Evolutionary conservation across 2,888 invertebrate genomes (phyloP).

Genomic region (Lasioglossum pauxillum): DNA sequence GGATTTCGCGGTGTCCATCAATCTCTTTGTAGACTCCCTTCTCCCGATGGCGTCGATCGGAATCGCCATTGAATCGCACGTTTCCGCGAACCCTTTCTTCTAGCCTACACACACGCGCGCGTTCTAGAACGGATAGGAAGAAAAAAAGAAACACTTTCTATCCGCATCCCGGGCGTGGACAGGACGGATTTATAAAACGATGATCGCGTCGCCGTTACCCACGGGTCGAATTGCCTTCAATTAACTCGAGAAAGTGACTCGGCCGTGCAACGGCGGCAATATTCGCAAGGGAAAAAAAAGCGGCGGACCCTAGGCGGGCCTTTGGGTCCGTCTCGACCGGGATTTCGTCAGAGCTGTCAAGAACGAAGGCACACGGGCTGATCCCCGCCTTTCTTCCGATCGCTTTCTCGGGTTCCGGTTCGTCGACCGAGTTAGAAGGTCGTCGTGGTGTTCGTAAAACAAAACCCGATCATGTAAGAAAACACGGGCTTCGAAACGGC

Average conservation of each 20-base stretch:
- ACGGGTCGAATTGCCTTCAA: constrained; percentile 62
- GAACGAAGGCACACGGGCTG: not conserved
- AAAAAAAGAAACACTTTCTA: constrained; percentile 58
- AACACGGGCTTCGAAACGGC: not conserved
- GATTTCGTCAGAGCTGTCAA: constrained; percentile 27
- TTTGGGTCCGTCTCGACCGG: not conserved
- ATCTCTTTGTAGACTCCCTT: constrained; percentile 59
- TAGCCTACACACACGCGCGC: not conserved
- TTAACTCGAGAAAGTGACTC: constrained; percentile 70
- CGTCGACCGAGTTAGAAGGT: not conserved
- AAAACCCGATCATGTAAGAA: not conserved
- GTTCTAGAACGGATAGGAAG: constrained; percentile 12
- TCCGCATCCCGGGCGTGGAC: constrained; percentile 69
- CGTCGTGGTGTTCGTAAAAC: not conserved
- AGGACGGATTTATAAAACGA: constrained; percentile 63
- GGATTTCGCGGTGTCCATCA: constrained; percentile 61
- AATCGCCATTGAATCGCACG: constrained; percentile 50
- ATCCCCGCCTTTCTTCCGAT: not conserved
- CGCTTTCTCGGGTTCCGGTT: constrained; percentile 12
- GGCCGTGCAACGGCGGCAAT: constrained; percentile 13
- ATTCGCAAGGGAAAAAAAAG: constrained; percentile 13
- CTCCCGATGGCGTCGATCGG: constrained; percentile 34
- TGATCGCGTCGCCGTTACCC: constrained; percentile 49
- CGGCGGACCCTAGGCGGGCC: not conserved
- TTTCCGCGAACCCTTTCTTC: constrained; percentile 63